phyloP scores from a whole-genome alignment of 1,140 invertebrate genomes.

The Choristoneura fumiferana region DNA sequence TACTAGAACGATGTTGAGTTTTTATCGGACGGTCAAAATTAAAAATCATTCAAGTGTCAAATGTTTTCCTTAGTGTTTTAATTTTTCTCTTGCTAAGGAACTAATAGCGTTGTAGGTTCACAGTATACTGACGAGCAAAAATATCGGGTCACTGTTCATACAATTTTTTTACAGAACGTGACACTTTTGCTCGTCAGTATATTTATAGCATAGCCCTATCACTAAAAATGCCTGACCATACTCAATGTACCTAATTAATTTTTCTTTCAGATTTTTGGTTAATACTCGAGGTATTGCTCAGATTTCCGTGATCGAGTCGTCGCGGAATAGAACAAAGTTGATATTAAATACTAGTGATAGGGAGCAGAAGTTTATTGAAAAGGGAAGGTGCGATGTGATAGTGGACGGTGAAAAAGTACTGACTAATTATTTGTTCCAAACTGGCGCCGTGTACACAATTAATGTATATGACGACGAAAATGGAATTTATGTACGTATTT shows the following conservation, averaged over 20 bases:
- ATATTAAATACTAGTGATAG: slow-evolving; percentile 37
- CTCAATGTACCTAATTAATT: slow-evolving; percentile 3
- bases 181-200: too few relatives aligned
- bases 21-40: slow-evolving; percentile 17
- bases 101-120: too few relatives aligned
- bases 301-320: slow-evolving; percentile 43
- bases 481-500: slow-evolving; percentile 53
- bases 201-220: too few relatives aligned
- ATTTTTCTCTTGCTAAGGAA: too few relatives aligned
- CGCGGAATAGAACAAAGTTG: slow-evolving; percentile 50
- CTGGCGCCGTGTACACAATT: slow-evolving; percentile 64
- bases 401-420: slow-evolving; percentile 43
- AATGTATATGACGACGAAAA: slow-evolving; percentile 48
- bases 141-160: too few relatives aligned
- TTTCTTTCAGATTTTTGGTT: slow-evolving; percentile 58
- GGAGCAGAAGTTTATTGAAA: slow-evolving; percentile 39
- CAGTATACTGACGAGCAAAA: too few relatives aligned
- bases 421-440: slow-evolving; percentile 41
- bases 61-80: slow-evolving; percentile 25
- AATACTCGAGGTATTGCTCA: slow-evolving; percentile 37
- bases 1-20: neutral
- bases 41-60: slow-evolving; percentile 30
- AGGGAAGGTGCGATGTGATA: slow-evolving; percentile 48
- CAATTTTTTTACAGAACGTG: too few relatives aligned
- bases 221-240: too few relatives aligned